Percentiles rank a stretch among this genome's conserved stretches.
Evolutionary conservation across 2,113 vertebrate species (phyloP).

Genomic region (Neogobius melanostomus): DNA sequence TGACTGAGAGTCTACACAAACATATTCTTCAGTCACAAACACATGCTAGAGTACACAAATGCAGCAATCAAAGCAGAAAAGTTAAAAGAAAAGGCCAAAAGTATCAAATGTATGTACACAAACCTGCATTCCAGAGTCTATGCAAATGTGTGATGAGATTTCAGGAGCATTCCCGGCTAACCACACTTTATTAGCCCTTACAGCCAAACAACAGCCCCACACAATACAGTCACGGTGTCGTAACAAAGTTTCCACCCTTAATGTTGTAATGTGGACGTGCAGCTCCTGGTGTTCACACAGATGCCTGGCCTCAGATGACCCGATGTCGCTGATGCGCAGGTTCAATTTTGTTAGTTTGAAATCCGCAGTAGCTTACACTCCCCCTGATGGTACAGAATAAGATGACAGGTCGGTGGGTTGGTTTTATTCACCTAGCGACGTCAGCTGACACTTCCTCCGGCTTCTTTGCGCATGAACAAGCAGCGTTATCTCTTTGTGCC

Average conservation of each 20-base stretch:
- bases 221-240: background rate
- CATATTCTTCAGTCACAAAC: too few species aligned
- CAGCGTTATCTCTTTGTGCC: background rate
- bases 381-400: background rate
- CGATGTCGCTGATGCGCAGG: background rate
- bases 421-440: background rate
- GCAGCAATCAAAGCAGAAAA: too few species aligned
- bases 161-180: constrained; percentile 18
- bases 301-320: background rate
- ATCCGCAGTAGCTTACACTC: background rate
- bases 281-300: background rate
- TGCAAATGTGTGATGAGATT: background rate
- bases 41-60: too few species aligned
- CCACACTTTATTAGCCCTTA: background rate
- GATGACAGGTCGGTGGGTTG: too few species aligned
- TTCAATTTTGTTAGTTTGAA: background rate
- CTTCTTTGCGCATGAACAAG: too few species aligned
- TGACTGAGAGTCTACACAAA: too few species aligned
- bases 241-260: background rate
- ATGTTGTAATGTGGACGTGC: background rate
- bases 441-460: background rate
- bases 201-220: background rate
- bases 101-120: too few species aligned
- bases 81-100: too few species aligned
- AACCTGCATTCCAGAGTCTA: background rate